Base-by-base conservation (phyloP, 2,113 vertebrate genomes). In the Myotis yumanensis region DNA sequence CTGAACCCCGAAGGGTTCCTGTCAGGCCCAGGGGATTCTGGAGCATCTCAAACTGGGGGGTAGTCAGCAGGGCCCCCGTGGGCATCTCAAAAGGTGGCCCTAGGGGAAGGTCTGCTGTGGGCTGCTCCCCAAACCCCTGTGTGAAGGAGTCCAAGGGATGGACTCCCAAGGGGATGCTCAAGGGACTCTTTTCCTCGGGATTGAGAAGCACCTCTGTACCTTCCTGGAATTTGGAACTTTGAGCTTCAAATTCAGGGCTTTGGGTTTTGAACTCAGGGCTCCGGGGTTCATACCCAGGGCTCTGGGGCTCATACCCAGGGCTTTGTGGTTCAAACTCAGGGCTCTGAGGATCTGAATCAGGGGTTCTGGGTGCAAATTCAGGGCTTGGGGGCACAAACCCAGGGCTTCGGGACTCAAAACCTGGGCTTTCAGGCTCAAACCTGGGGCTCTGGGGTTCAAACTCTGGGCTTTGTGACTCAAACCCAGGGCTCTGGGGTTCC, bases 381-480 rank as follows among this genome's bases (percentile, higher is more conserved):
- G 94, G 96, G 71, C 89, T 97, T 66, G 73, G 97, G 71, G 95
- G 96, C 84, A 91, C 94, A 92, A 90, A 92, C 73, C 82, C 91
- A 84, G 94, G 94, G 89, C 94, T 97, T 89, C n/a, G 93, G 86
- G 91, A 76, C 88, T 92, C 98, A 95, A 96, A 97, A 52, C 82
- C 98, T 69, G 96, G 96, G 96, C 92, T 98, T 97, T 96, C 97
- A 84, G 96, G 95, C 97, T 96, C 97, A 97, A 91, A 97, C 94
- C 80, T 98, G 98, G 96, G 98, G 97, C 94, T 96, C 17, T 96
- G 96, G 35, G 96, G 84, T 87, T 94, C 97, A 96, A 95, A 97
- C 66, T 43, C 93, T 64, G 90, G 95, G 97, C 14, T 98, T 96
- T 5, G 97, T 95, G 8, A 96, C 48, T 95, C 96, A 92, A 97